Evolutionary conservation across 2,113 vertebrate species (phyloP).

Genomic region (Cacatua alba): DNA sequence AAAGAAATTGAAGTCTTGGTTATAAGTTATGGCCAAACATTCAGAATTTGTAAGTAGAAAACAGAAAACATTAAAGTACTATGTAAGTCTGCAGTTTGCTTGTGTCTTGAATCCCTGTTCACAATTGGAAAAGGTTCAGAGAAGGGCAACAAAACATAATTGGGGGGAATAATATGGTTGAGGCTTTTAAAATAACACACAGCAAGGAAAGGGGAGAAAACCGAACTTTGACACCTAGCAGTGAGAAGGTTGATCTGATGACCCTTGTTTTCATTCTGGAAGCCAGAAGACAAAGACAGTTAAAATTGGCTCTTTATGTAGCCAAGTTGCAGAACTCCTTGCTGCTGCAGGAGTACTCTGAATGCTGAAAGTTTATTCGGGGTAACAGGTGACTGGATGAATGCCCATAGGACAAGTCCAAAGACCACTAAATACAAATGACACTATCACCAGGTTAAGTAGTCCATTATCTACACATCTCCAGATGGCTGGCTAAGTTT

Average conservation of each 20-base stretch:
- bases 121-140: neutral
- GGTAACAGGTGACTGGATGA: neutral
- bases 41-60: neutral
- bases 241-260: neutral
- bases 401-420: neutral
- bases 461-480: neutral
- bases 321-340: neutral
- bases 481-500: neutral
- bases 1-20: neutral
- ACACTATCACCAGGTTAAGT: neutral
- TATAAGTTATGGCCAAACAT: neutral
- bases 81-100: accelerated
- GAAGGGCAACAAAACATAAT: neutral
- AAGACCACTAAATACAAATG: neutral
- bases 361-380: neutral
- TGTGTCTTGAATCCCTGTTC: neutral
- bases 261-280: neutral
- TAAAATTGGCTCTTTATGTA: neutral
- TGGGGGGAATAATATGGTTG: neutral
- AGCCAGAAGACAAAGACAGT: neutral
- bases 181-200: neutral
- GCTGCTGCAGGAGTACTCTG: neutral
- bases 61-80: neutral
- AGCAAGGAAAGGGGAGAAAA: neutral
- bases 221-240: neutral